phyloP scores from a whole-genome alignment of 2,797 vertebrate genomes.

The Trichosurus vulpecula region DNA sequence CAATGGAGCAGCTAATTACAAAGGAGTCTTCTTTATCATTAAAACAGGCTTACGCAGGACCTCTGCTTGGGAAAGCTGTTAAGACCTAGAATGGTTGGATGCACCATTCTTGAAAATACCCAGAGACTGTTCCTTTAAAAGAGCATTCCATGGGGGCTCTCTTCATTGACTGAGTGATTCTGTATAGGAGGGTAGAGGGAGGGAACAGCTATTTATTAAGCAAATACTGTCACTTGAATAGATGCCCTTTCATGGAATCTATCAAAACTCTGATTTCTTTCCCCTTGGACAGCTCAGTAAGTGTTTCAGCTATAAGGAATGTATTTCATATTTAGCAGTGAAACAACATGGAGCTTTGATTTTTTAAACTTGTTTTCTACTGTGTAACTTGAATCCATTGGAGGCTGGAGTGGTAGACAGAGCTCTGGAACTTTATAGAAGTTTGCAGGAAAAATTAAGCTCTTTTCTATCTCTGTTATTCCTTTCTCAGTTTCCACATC shows the following conservation, averaged over 20 bases:
- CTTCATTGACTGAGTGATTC: neutral
- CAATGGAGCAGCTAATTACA: constrained; percentile 5
- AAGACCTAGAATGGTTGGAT: neutral
- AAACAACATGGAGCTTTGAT: neutral
- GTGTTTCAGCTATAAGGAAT: neutral
- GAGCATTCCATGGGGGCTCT: neutral
- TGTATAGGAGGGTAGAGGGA: neutral
- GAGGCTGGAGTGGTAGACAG: neutral
- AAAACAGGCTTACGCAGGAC: neutral
- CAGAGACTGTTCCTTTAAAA: neutral
- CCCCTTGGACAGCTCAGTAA: neutral
- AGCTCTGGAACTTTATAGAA: neutral
- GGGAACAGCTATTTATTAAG: neutral
- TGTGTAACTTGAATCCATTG: neutral
- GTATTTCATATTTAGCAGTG: neutral
- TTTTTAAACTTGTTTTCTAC: neutral
- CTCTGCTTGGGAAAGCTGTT: neutral
- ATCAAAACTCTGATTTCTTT: neutral
- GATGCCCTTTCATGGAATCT: neutral
- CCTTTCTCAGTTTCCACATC: neutral
- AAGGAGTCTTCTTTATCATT: neutral
- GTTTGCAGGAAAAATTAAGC: neutral
- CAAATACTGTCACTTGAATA: neutral
- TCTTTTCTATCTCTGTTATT: neutral
- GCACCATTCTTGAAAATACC: neutral